Percentiles rank a stretch among this genome's conserved stretches.
phyloP scores from a whole-genome alignment of 64 coral and sea anemone species.

The Anthopleura sola region DNA sequence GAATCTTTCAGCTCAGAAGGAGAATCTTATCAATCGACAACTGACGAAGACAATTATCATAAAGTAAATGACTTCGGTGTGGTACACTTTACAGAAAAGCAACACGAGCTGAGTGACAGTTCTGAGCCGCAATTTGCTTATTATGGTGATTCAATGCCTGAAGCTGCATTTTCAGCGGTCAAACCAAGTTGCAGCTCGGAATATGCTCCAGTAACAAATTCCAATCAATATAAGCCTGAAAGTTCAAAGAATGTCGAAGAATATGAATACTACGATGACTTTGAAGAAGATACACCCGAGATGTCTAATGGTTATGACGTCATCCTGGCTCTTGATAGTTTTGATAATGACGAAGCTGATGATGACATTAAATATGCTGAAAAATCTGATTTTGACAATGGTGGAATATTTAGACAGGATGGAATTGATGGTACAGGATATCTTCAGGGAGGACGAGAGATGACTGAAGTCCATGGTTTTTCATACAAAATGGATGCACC shows the following conservation, averaged over 20 bases:
- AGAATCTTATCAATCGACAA: not conserved
- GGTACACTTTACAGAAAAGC: too few species aligned
- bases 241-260: not conserved
- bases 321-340: not conserved
- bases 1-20: not conserved
- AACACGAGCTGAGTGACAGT: not conserved
- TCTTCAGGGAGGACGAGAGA: not conserved
- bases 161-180: not conserved
- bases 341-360: not conserved
- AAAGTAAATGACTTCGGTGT: not conserved
- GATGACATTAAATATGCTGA: not conserved
- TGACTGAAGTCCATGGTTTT: not conserved
- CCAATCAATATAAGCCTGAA: not conserved
- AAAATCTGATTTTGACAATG: not conserved
- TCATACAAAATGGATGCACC: not conserved
- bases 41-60: not conserved
- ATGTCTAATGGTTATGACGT: constrained; percentile 1
- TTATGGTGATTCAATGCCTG: not conserved
- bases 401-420: not conserved
- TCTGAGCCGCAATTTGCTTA: not conserved
- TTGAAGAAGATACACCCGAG: not conserved
- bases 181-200: not conserved
- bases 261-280: not conserved
- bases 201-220: not conserved
- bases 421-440: not conserved